A percentile compares a stretch with the other conserved stretches of the same genome.
Conservation (phyloP, 2,113 vertebrate genomes). For the Clinocottus analis region DNA sequence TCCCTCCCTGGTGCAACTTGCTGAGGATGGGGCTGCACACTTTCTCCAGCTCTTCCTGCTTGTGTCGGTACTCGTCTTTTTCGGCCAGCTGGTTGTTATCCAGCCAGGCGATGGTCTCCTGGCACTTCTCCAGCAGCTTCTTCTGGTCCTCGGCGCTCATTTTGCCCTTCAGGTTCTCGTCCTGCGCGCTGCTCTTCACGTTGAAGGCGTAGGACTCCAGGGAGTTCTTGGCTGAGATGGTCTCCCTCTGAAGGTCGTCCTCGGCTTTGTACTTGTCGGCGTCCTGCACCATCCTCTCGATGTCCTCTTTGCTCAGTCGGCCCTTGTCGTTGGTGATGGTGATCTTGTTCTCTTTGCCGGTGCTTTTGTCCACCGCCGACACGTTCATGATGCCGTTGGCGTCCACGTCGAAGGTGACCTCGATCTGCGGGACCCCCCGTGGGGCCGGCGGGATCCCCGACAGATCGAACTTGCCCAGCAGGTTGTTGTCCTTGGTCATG, state of each 20-base stretch:
- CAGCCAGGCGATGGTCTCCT: conserved; percentile 54
- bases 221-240: conserved; percentile 62
- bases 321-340: conserved; percentile 73
- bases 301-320: conserved; percentile 68
- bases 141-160: conserved; percentile 53
- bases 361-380: conserved; percentile 63
- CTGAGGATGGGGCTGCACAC: conserved; percentile 58
- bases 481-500: conserved; percentile 71
- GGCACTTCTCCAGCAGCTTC: conserved; percentile 56
- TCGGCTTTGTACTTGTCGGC: conserved; percentile 64
- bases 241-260: conserved; percentile 62
- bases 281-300: conserved; percentile 70
- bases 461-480: conserved; percentile 66
- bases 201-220: conserved; percentile 69
- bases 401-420: conserved; percentile 66
- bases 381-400: conserved; percentile 67
- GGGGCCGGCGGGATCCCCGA: conserved; percentile 54
- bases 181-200: conserved; percentile 59
- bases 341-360: conserved; percentile 69
- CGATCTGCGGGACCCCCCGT: conserved; percentile 62
- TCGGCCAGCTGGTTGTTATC: conserved; percentile 72
- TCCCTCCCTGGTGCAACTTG: conserved; percentile 60
- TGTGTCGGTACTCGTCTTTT: conserved; percentile 62
- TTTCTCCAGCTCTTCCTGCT: conserved; percentile 67
- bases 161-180: conserved; percentile 58